Base-by-base conservation (phyloP, 2,888 invertebrate species). In the Lasius platythorax region DNA sequence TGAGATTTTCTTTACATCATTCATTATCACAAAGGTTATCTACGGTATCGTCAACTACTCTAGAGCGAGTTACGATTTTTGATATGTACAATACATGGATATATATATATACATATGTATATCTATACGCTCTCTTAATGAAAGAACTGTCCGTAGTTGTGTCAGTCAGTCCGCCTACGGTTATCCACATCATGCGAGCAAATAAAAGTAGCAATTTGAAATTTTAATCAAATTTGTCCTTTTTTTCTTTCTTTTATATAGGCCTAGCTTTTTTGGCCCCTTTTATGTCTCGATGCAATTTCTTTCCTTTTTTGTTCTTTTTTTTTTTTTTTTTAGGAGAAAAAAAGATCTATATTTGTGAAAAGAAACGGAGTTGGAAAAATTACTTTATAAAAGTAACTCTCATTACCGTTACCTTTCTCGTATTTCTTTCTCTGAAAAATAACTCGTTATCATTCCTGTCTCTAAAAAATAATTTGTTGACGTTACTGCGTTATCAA, bases 51-150 rank as follows among this genome's bases (percentile, higher is more conserved):
- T 78, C 88, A 84, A 73, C 61, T 46, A 61, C n/a, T 73, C 56
- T 81, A 81, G 46, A 43, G 18, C 58, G 33, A 88, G 84, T 88
- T 88, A 84, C 85, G 82, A 90, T 82, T 53, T 50, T 86, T 93
- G 94, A 94, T 93, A 93, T 93, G 94, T 93, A 94, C 93, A 93
- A 89, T 92, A 87, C 90, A 88, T 53, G n/a, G 37, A 37, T 37
- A 37, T 50, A 67, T 64, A 40, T 78, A 67, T 83, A 64, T 81
- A 72, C 43, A 58, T 63, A 50, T 84, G 37, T 83, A 73, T 53
- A 18, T 85, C 64, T 63, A 43, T 73, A 83, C 63, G 58, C 53
- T 53, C 53, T 53, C 53, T 68, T 84, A 78, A 78, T 81, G 46
- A 79, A 33, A 43, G 33, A 43, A 37, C 28, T 76, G 72, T n/a